Evolutionary conservation across 2,113 vertebrate species (phyloP).

Genomic region (Fulmarus glacialis): DNA sequence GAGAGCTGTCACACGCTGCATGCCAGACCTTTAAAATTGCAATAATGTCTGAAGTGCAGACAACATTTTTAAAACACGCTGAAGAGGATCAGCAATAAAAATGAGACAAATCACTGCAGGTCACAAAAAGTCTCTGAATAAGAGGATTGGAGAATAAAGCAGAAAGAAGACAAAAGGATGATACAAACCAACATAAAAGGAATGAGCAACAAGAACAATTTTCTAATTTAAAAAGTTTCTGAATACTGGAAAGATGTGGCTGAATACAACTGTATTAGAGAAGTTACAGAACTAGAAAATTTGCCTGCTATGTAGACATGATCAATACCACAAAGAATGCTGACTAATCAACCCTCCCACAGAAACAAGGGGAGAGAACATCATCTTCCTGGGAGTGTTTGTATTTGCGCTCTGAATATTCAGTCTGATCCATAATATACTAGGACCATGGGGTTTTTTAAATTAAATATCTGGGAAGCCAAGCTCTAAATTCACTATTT

Average conservation of each 20-base stretch:
- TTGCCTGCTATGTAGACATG: not conserved
- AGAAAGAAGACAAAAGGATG: not conserved
- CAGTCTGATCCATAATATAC: not conserved
- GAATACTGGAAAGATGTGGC: not conserved
- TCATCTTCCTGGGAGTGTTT: not conserved
- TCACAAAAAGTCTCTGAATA: not conserved
- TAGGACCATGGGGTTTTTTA: rapidly evolving
- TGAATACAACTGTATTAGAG: not conserved
- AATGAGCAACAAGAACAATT: not conserved
- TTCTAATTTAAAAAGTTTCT: not conserved
- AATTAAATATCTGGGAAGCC: not conserved
- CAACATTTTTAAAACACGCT: not conserved
- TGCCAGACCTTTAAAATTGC: not conserved
- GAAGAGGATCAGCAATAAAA: not conserved
- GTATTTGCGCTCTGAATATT: not conserved
- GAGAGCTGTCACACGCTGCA: not conserved
- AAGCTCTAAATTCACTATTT: not conserved
- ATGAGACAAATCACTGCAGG: not conserved
- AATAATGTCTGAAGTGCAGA: not conserved
- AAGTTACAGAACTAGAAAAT: not conserved
- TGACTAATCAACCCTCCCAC: not conserved
- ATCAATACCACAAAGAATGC: not conserved
- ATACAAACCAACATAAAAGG: not conserved
- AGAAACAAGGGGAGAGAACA: not conserved
- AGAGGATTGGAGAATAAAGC: not conserved